A percentile compares a stretch with the other conserved stretches of the same genome.
These are phyloP conservation scores for Equus quagga DNA, from an alignment of 2,113 vertebrate genomes.

Conservation along the genomic window DNA sequence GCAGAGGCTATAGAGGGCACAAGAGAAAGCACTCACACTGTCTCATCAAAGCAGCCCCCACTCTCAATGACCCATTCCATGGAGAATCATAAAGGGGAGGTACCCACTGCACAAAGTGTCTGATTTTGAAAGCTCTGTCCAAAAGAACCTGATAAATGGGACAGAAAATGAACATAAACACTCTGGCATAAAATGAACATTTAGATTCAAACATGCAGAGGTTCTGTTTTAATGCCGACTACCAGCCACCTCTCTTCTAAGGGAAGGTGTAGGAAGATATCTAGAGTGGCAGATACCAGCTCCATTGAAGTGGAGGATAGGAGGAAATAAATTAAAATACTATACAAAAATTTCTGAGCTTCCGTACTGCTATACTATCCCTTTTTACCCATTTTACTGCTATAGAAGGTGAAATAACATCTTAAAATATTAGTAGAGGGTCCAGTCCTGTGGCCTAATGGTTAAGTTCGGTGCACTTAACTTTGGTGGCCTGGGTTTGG, in stretches of 20 bases:
- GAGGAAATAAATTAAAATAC: neutral
- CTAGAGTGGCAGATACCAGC: neutral
- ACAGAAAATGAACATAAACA: too few species aligned
- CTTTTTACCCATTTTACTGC: neutral
- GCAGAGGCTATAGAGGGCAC: slow-evolving; percentile 91
- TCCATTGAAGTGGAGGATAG: neutral
- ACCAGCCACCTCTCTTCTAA: neutral
- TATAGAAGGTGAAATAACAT: neutral
- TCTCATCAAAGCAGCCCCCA: neutral
- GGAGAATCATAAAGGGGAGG: neutral
- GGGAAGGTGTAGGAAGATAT: neutral
- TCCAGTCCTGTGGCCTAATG: too few species aligned
- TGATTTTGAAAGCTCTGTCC: neutral
- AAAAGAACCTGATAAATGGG: neutral
- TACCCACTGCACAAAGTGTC: accelerated
- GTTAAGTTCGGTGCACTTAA: too few species aligned
- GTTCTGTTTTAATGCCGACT: neutral
- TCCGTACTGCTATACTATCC: neutral
- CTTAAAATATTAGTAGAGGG: neutral
- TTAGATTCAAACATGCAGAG: neutral
- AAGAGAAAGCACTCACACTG: neutral
- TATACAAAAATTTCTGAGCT: neutral
- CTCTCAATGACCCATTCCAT: accelerated
- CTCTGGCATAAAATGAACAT: neutral
- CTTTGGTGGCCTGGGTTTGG: too few species aligned